Evolutionary conservation across 1,140 invertebrate genomes (phyloP), one percentile per base, ranked within the genome.

Genomic region (Himalopsyche phryganea): DNA sequence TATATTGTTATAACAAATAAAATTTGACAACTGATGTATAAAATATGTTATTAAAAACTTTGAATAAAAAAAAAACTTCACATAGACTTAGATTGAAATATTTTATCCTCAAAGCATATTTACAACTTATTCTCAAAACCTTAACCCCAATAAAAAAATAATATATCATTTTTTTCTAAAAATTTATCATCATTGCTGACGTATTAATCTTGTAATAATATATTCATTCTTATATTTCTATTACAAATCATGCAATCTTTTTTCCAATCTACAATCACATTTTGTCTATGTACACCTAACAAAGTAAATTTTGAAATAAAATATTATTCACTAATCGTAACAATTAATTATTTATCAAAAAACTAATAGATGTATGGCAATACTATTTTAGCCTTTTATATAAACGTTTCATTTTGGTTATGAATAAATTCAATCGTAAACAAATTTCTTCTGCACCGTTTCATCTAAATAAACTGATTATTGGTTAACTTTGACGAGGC

Each of bases 131-230:
- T 49, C 50, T 51, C 23, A 9, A 52, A 40, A 63, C 61, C 61
- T 63, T 63, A 63, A 58, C 38, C 61, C 56, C 51, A 20, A 63
- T 63, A 62, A 54, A 63, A 60, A 63, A 63, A 63, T 63, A 55
- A 58, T 59, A 48, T 59, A 36, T 57, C 55, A n/a, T n/a, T n/a
- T 62, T 50, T 61, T 38, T 60, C 52, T 62, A 62, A 53, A 62
- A 58, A 62, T 58, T 62, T 58, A 62, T 33, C 60, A 58, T 58
- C 60, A 57, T 61, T 50, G 32, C 40, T 57, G 53, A 62, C 50
- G 58, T 62, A 53, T 52, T 50, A 58, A 58, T 54, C 20, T 50
- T 46, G 33, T 57, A 56, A 46, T 53, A 50, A 18, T 56, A 40
- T 56, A 20, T 52, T 60, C 46, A 42, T 48, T 45, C 23, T 32